Conservation (phyloP, 1,140 invertebrate genomes). For the Eriosoma lanigerum region DNA sequence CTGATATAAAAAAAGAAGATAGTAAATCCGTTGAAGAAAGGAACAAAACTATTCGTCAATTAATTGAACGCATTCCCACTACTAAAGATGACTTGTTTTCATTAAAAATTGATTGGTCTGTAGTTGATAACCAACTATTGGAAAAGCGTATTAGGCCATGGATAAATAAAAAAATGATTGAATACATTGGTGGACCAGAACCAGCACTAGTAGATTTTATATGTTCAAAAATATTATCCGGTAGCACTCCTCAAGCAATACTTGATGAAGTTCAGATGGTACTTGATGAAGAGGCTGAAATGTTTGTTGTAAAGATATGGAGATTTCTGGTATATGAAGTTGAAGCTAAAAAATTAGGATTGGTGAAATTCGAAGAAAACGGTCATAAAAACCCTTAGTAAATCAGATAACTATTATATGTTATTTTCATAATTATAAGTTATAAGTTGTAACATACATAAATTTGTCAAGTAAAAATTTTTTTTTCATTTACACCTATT, state of each 20-base stretch:
- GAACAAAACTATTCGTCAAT: constrained; percentile 89
- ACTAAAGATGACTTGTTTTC: constrained; percentile 94
- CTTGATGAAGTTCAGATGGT: constrained; percentile 99
- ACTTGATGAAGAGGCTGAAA: constrained; percentile 98
- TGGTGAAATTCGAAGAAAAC: constrained; percentile 65
- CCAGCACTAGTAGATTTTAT: constrained; percentile 98
- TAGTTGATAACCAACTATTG: constrained; percentile 87
- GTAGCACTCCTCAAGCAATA: constrained; percentile 88
- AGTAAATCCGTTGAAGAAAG: constrained; percentile 89
- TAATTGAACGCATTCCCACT: constrained; percentile 98
- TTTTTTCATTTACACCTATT: neutral
- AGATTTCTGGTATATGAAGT: constrained; percentile 97
- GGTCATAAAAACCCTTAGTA: constrained; percentile 45
- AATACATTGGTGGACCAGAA: constrained; percentile 99
- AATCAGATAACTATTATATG: neutral
- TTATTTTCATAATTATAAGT: neutral
- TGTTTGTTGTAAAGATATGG: constrained; percentile 99
- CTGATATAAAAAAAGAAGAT: constrained; percentile 67
- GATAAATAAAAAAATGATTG: constrained; percentile 99
- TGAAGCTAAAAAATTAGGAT: constrained; percentile 92
- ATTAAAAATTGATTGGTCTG: constrained; percentile 88
- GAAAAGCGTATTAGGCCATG: constrained; percentile 96
- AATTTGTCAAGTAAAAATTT: neutral
- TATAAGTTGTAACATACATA: neutral
- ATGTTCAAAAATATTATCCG: constrained; percentile 93